Conservation (phyloP, 2,888 invertebrate genomes). For the Hirtodrosophila trivittata region DNA sequence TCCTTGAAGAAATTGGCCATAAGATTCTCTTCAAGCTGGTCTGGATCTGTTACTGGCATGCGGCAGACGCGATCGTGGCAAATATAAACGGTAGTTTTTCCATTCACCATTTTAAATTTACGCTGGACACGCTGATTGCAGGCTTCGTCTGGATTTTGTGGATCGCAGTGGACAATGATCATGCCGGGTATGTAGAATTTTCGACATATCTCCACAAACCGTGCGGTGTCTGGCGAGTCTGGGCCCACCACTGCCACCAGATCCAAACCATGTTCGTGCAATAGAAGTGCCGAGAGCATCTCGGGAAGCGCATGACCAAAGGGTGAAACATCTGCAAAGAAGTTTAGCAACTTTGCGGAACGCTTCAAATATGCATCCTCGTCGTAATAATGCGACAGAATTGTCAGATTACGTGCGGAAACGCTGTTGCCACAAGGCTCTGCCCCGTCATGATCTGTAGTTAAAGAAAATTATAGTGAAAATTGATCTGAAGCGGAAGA, state of each 20-base stretch:
- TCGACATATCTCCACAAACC: conserved; percentile 81
- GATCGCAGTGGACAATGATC: conserved; percentile 82
- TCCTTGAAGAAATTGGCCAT: conserved; percentile 78
- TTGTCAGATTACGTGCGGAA: conserved; percentile 91
- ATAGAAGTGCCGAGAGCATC: conserved; percentile 82
- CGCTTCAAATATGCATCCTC: conserved; percentile 73
- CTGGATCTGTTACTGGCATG: conserved; percentile 82
- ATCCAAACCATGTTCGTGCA: conserved; percentile 81
- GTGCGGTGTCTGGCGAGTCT: conserved; percentile 74
- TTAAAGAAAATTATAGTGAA: not conserved
- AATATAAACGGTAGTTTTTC: conserved; percentile 82
- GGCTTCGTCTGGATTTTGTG: conserved; percentile 68
- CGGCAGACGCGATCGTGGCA: conserved; percentile 83
- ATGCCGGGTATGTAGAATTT: conserved; percentile 83
- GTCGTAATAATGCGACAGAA: conserved; percentile 88
- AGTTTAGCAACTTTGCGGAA: conserved; percentile 76
- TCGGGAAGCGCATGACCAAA: conserved; percentile 83
- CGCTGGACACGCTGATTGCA: conserved; percentile 78
- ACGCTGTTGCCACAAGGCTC: conserved; percentile 97
- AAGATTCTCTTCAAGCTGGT: conserved; percentile 79
- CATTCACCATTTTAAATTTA: conserved; percentile 83
- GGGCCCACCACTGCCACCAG: conserved; percentile 83
- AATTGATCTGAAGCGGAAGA: conserved; percentile 4
- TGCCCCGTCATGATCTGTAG: conserved; percentile 94
- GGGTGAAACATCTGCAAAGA: conserved; percentile 75